These are phyloP conservation scores for Apodemia zela DNA, from an alignment of 2,888 invertebrate genomes.

Conservation along the genomic window DNA sequence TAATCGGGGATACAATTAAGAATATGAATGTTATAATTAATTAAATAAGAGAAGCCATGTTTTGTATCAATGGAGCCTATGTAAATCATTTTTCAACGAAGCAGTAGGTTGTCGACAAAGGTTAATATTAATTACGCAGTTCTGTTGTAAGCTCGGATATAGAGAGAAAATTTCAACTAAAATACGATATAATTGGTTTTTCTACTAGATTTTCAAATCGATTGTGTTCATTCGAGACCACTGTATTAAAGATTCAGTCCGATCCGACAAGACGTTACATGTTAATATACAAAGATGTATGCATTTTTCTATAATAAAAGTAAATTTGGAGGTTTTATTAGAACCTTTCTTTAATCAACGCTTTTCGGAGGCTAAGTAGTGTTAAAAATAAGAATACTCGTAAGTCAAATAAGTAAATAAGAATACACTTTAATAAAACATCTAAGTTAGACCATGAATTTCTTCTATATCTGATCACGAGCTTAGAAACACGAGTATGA, in stretches of 20 bases:
- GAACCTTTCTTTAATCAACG: too few relatives aligned
- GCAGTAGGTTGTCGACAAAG: conserved; percentile 58
- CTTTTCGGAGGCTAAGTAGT: too few relatives aligned
- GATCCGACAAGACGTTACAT: too few relatives aligned
- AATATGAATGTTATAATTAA: conserved; percentile 22
- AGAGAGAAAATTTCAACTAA: not conserved
- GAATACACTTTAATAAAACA: too few relatives aligned
- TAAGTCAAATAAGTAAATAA: too few relatives aligned
- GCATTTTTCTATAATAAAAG: too few relatives aligned
- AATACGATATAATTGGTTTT: not conserved
- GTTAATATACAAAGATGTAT: too few relatives aligned
- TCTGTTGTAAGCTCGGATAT: not conserved
- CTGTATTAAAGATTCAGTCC: not conserved
- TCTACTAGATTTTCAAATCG: not conserved
- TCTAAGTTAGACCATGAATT: not conserved
- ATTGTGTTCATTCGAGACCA: not conserved
- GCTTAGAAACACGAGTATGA: not conserved
- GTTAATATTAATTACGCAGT: not conserved
- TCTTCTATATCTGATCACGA: not conserved
- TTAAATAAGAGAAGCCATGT: conserved; percentile 51
- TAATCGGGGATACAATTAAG: not conserved
- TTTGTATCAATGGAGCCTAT: conserved; percentile 70
- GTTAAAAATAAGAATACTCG: too few relatives aligned
- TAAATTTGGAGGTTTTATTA: too few relatives aligned
- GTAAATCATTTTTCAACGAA: conserved; percentile 61